These are phyloP conservation scores for Eudasyphora cyanicolor DNA, from an alignment of 2,888 invertebrate species.

Conservation along the genomic window DNA sequence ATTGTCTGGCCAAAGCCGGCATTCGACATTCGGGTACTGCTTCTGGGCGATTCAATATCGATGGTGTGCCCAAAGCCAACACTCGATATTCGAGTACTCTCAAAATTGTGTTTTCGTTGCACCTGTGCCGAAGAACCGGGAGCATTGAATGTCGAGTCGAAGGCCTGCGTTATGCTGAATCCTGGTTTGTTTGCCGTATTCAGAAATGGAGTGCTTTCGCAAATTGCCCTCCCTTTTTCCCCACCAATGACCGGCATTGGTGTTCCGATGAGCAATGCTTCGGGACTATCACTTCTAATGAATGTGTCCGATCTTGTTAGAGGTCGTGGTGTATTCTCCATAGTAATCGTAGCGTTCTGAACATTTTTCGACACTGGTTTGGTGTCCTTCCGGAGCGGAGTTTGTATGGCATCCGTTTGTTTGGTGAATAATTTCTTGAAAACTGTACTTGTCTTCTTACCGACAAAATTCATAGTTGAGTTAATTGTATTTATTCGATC, in stretches of 20 bases:
- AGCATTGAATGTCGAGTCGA: slow-evolving; percentile 59
- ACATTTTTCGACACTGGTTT: neutral
- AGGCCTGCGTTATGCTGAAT: slow-evolving; percentile 65
- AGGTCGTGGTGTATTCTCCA: slow-evolving; percentile 66
- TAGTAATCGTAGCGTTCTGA: slow-evolving; percentile 28
- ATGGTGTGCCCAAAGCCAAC: slow-evolving; percentile 66
- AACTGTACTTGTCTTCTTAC: slow-evolving; percentile 74
- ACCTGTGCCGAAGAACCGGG: neutral
- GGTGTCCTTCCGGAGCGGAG: slow-evolving; percentile 23
- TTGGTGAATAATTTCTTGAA: slow-evolving; percentile 75
- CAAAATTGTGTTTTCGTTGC: slow-evolving; percentile 52
- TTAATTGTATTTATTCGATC: slow-evolving; percentile 72
- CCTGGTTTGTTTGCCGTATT: slow-evolving; percentile 47
- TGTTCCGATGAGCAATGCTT: slow-evolving; percentile 64
- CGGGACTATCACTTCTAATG: slow-evolving; percentile 73
- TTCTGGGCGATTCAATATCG: slow-evolving; percentile 56
- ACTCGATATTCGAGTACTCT: slow-evolving; percentile 47
- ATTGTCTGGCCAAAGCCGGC: slow-evolving; percentile 27
- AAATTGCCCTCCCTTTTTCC: slow-evolving; percentile 38
- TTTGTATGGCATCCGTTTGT: slow-evolving; percentile 66
- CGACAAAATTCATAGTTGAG: slow-evolving; percentile 74
- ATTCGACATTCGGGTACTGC: slow-evolving; percentile 8
- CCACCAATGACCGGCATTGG: slow-evolving; percentile 53
- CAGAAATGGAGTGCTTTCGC: slow-evolving; percentile 65
- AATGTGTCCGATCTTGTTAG: slow-evolving; percentile 78